Evolutionary conservation across 1,140 invertebrate species (phyloP).

Genomic region (Potamilus streckersoni): DNA sequence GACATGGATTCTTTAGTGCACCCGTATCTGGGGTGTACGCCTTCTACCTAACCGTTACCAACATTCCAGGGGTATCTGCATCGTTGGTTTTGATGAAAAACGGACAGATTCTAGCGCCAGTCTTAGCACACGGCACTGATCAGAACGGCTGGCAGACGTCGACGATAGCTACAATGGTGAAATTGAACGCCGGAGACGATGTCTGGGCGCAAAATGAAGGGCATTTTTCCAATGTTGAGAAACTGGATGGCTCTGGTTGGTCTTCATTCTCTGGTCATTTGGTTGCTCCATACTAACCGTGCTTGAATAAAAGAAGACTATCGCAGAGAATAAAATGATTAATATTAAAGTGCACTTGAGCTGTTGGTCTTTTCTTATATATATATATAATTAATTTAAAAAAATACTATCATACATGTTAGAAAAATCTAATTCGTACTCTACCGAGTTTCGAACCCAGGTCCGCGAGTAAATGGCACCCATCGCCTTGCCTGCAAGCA

Average conservation of each 20-base stretch:
- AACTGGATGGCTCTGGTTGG: not conserved
- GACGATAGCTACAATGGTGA: constrained; percentile 6
- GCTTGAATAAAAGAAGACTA: no score
- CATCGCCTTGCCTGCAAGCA: no score
- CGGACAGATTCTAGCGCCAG: not conserved
- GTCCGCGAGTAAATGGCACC: no score
- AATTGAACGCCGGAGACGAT: not conserved
- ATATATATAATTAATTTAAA: no score
- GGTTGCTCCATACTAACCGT: not conserved
- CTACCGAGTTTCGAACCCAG: no score
- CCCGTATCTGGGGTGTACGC: not conserved
- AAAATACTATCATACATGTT: no score
- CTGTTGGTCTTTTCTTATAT: no score
- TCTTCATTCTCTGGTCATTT: constrained; percentile 8
- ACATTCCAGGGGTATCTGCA: not conserved
- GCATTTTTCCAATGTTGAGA: not conserved
- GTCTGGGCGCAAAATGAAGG: not conserved
- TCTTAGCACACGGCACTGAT: not conserved
- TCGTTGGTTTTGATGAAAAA: not conserved
- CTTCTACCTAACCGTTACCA: not conserved
- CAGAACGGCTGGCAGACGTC: not conserved
- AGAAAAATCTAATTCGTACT: no score
- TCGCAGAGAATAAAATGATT: no score
- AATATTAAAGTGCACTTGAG: no score
- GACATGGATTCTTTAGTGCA: constrained; percentile 1